A percentile compares a stretch with the other conserved stretches of the same genome.
phyloP scores from a whole-genome alignment of 2,113 vertebrate genomes.

The Melanerpes formicivorus region DNA sequence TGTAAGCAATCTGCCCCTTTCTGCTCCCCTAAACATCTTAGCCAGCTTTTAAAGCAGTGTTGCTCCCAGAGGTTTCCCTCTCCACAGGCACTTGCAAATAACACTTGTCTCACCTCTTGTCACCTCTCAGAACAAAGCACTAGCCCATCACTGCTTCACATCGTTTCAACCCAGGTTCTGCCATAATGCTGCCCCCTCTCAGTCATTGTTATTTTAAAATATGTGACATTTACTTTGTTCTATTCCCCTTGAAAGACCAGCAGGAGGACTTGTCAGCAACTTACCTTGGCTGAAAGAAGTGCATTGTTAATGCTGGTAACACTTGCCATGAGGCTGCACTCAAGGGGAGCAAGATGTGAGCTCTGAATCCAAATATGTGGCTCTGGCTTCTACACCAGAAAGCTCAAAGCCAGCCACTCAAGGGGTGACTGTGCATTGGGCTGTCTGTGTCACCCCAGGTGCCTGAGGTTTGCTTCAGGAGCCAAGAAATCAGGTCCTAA shows the following conservation, averaged over 20 bases:
- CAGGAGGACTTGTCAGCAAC: conserved; percentile 1
- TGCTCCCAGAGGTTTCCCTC: not conserved
- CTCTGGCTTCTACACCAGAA: not conserved
- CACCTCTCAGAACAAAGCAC: not conserved
- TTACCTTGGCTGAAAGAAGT: accelerated
- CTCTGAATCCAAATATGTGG: not conserved
- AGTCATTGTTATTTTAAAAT: not conserved
- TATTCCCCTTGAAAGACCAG: conserved; percentile 15
- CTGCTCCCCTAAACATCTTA: not conserved
- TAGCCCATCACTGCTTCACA: not conserved
- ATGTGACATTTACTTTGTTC: not conserved
- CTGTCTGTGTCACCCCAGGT: not conserved
- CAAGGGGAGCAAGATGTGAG: not conserved
- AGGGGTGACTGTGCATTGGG: not conserved
- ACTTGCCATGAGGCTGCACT: not conserved
- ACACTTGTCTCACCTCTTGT: not conserved
- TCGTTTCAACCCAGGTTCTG: not conserved
- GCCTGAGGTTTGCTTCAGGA: not conserved
- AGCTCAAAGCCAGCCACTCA: not conserved
- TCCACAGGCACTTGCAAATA: not conserved
- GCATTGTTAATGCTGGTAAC: not conserved
- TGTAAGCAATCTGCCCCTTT: not conserved
- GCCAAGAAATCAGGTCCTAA: not conserved
- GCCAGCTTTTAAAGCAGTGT: not conserved
- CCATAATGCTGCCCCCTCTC: not conserved